Evolutionary conservation across 2,888 invertebrate genomes (phyloP).

Genomic region (Epistrophe grossulariae): DNA sequence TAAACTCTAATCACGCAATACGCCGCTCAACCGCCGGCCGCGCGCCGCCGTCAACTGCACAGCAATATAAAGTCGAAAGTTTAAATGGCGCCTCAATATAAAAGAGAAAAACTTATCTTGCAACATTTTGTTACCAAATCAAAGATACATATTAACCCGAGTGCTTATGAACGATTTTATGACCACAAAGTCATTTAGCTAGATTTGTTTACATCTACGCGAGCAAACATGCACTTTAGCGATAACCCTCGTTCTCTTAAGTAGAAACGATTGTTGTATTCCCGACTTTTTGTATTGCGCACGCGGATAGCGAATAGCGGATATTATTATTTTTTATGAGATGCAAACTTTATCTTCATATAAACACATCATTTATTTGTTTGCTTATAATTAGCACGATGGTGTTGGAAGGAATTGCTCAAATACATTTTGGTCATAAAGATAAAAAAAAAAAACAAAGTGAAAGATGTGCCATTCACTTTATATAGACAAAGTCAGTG

Average conservation of each 20-base stretch:
- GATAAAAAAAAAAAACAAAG: conserved; percentile 25
- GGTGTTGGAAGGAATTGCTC: conserved; percentile 30
- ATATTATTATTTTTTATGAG: conserved; percentile 45
- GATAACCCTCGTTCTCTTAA: conserved; percentile 30
- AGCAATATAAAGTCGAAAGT: conserved; percentile 14
- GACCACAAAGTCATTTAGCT: conserved; percentile 54
- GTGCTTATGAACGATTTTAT: conserved; percentile 58
- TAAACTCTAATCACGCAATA: conserved; percentile 33
- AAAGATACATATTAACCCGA: conserved; percentile 61
- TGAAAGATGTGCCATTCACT: conserved; percentile 55
- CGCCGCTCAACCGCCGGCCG: too few relatives aligned
- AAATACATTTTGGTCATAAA: conserved; percentile 63
- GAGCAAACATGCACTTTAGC: conserved; percentile 58
- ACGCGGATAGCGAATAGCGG: background rate
- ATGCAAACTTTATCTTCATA: conserved; percentile 38
- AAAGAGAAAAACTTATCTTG: conserved; percentile 9
- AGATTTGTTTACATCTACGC: conserved; percentile 42
- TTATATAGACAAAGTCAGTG: conserved; percentile 1
- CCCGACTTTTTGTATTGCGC: conserved; percentile 1
- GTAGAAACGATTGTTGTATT: conserved; percentile 29
- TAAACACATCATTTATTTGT: conserved; percentile 66
- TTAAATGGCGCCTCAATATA: conserved; percentile 55
- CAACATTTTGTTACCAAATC: conserved; percentile 66
- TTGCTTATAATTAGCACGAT: conserved; percentile 66
- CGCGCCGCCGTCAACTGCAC: conserved; percentile 14